phyloP scores from a whole-genome alignment of 2,113 vertebrate species.

The Perccottus glenii region DNA sequence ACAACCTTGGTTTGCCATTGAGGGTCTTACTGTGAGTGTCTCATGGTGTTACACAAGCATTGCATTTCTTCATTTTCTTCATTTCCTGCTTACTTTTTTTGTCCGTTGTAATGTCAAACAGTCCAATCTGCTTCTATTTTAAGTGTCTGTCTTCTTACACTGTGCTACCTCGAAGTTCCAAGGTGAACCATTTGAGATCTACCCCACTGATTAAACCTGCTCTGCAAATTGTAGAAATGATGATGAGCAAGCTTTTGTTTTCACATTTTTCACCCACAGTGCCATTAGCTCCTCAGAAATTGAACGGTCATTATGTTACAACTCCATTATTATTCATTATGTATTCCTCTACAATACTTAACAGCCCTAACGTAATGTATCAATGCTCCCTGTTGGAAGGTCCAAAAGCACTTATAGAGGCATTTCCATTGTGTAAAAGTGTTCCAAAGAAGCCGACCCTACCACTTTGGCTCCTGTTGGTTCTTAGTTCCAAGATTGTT shows the following conservation, averaged over 20 bases:
- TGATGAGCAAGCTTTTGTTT: not conserved
- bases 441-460: no score
- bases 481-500: no score
- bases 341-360: conserved; percentile 7
- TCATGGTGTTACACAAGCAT: conserved; percentile 48
- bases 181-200: conserved; percentile 3
- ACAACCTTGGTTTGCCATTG: conserved; percentile 48
- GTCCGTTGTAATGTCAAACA: conserved; percentile 17
- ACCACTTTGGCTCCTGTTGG: no score
- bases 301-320: not conserved
- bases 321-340: conserved; percentile 16
- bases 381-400: not conserved
- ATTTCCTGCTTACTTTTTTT: conserved; percentile 7
- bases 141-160: conserved; percentile 3
- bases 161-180: not conserved
- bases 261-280: conserved; percentile 3
- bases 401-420: not conserved
- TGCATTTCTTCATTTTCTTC: conserved; percentile 28
- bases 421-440: no score
- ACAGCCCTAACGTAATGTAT: not conserved
- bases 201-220: conserved; percentile 1
- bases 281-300: conserved; percentile 3
- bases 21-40: conserved; percentile 21
- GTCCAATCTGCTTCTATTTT: conserved; percentile 17
- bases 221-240: not conserved